Evolutionary conservation across 1,140 invertebrate species (phyloP).

Genomic region (Pogonomyrmex barbatus): DNA sequence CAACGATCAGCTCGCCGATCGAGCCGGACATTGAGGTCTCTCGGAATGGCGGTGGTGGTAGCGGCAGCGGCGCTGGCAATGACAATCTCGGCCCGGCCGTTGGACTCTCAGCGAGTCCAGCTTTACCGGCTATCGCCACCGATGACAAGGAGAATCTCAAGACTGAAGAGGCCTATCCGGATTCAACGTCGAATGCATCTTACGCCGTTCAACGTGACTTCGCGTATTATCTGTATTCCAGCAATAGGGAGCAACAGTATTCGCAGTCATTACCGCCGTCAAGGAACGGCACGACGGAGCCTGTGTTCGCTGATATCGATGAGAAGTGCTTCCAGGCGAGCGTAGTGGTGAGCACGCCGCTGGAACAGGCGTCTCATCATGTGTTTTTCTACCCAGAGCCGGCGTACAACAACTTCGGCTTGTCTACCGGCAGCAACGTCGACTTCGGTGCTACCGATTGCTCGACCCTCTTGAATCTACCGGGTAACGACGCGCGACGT

Average conservation of each 20-base stretch:
- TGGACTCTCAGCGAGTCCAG: conserved; percentile 35
- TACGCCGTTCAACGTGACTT: conserved; percentile 71
- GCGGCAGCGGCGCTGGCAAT: conserved; percentile 34
- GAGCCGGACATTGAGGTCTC: conserved; percentile 81
- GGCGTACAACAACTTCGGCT: conserved; percentile 68
- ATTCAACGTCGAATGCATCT: conserved; percentile 44
- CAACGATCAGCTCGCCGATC: conserved; percentile 79
- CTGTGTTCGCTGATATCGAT: conserved; percentile 82
- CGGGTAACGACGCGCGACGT: conserved; percentile 89
- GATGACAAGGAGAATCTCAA: conserved; percentile 82
- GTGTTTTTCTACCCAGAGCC: conserved; percentile 80
- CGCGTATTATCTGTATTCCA: conserved; percentile 80
- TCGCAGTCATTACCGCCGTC: conserved; percentile 60
- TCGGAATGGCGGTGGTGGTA: conserved; percentile 46
- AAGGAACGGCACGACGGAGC: conserved; percentile 53
- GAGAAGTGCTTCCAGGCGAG: conserved; percentile 74
- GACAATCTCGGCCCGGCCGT: conserved; percentile 44
- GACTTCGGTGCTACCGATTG: conserved; percentile 75
- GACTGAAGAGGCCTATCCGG: conserved; percentile 77
- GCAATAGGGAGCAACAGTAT: conserved; percentile 71
- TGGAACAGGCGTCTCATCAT: conserved; percentile 54
- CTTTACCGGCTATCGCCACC: conserved; percentile 45
- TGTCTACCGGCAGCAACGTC: conserved; percentile 72
- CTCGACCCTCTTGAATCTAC: conserved; percentile 80
- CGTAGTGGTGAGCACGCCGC: conserved; percentile 47